These are phyloP conservation scores for Vollenhovia emeryi DNA, from an alignment of 1,140 invertebrate genomes.

Conservation along the genomic window DNA sequence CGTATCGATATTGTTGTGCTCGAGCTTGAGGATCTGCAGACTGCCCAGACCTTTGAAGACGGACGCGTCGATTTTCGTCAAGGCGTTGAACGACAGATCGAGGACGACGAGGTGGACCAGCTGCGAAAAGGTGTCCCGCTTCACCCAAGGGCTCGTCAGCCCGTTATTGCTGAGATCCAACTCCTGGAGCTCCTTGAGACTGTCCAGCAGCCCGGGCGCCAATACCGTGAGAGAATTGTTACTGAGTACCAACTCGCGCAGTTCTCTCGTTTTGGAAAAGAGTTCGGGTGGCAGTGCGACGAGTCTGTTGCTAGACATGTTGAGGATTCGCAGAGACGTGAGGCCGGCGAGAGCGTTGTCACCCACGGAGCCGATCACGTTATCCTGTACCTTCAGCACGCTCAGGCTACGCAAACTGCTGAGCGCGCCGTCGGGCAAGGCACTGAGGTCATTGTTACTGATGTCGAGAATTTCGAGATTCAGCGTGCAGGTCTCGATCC, in stretches of 20 bases:
- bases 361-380: slow-evolving; percentile 89
- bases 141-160: slow-evolving; percentile 92
- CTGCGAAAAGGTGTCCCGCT: slow-evolving; percentile 91
- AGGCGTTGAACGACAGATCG: slow-evolving; percentile 91
- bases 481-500: slow-evolving; percentile 87
- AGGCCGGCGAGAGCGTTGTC: slow-evolving; percentile 91
- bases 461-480: slow-evolving; percentile 90
- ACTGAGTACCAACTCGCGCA: slow-evolving; percentile 91
- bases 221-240: slow-evolving; percentile 93
- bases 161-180: slow-evolving; percentile 92
- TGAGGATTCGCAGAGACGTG: slow-evolving; percentile 88
- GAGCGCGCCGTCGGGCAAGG: slow-evolving; percentile 89
- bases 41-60: slow-evolving; percentile 92
- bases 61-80: slow-evolving; percentile 89
- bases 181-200: slow-evolving; percentile 90
- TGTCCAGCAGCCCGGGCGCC: slow-evolving; percentile 91
- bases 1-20: slow-evolving; percentile 90
- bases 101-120: slow-evolving; percentile 90
- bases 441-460: slow-evolving; percentile 90
- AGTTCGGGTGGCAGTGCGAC: slow-evolving; percentile 91
- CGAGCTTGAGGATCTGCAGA: slow-evolving; percentile 91
- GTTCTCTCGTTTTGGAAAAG: slow-evolving; percentile 88
- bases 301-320: slow-evolving; percentile 92
- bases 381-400: slow-evolving; percentile 90
- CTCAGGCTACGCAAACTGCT: slow-evolving; percentile 89